phyloP scores from a whole-genome alignment of 1,140 invertebrate species.

The Andrena cerasifolii region DNA sequence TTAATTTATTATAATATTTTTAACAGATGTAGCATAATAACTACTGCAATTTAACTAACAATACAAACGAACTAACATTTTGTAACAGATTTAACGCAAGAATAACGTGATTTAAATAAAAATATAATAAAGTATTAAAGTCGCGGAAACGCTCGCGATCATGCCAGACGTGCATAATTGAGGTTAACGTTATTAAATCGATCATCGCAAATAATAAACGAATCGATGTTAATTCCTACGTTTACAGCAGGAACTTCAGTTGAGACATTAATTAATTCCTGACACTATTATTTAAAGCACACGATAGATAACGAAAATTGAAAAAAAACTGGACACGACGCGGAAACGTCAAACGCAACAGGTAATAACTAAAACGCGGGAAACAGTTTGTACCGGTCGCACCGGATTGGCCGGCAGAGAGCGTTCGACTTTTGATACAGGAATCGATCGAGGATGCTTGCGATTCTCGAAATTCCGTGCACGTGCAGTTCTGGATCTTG shows the following conservation, averaged over 20 bases:
- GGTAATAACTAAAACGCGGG: slow-evolving; percentile 43
- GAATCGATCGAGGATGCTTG: background rate
- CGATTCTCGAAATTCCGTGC: background rate
- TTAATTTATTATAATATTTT: background rate
- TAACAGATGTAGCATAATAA: background rate
- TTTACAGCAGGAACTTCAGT: background rate
- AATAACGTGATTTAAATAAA: background rate
- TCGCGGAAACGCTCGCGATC: no score
- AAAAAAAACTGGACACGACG: background rate
- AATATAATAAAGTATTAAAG: background rate
- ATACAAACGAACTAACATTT: background rate
- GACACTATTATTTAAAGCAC: background rate
- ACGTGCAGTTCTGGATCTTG: background rate
- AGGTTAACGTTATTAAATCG: slow-evolving; percentile 15
- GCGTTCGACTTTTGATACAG: background rate
- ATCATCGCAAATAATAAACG: background rate
- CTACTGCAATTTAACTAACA: background rate
- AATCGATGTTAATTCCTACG: slow-evolving; percentile 6
- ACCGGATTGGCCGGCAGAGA: slow-evolving; percentile 14
- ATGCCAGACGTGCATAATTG: background rate
- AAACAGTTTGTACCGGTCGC: background rate
- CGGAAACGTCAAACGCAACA: slow-evolving; percentile 53
- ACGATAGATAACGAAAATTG: background rate
- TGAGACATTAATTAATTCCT: background rate
- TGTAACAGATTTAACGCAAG: background rate